phyloP scores from a whole-genome alignment of 2,888 invertebrate genomes.

The Dendrolimus pini region DNA sequence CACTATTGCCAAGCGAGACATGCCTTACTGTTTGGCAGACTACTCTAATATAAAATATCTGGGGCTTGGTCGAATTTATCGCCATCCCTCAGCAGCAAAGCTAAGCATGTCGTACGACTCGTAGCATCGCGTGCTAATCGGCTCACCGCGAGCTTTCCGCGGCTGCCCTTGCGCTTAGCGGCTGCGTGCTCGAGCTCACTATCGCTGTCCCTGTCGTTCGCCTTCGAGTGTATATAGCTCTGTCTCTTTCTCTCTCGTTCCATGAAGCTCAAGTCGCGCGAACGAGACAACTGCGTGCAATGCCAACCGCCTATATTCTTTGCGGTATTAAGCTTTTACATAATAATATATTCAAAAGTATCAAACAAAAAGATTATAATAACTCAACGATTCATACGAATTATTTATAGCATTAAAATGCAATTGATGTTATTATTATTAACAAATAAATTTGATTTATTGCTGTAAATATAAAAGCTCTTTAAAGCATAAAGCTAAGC shows the following conservation, averaged over 20 bases:
- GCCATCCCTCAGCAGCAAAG: not conserved
- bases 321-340: conserved; percentile 28
- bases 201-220: conserved; percentile 85
- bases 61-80: too few species aligned
- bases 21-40: too few species aligned
- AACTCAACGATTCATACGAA: too few species aligned
- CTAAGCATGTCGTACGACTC: not conserved
- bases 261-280: conserved; percentile 69
- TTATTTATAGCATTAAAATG: too few species aligned
- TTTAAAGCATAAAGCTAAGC: too few species aligned
- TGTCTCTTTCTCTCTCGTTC: conserved; percentile 71
- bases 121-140: conserved; percentile 46
- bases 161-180: conserved; percentile 74
- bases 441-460: too few species aligned
- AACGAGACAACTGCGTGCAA: conserved; percentile 70
- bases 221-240: conserved; percentile 71
- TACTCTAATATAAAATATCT: too few species aligned
- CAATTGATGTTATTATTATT: too few species aligned
- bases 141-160: conserved; percentile 85
- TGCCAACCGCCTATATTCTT: conserved; percentile 38
- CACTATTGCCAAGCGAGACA: too few species aligned
- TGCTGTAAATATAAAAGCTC: too few species aligned
- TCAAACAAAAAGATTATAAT: not conserved
- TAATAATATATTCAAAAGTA: not conserved
- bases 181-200: conserved; percentile 85